Conservation (phyloP, 2,888 invertebrate species). For the Chromoteleia sp. region DNA sequence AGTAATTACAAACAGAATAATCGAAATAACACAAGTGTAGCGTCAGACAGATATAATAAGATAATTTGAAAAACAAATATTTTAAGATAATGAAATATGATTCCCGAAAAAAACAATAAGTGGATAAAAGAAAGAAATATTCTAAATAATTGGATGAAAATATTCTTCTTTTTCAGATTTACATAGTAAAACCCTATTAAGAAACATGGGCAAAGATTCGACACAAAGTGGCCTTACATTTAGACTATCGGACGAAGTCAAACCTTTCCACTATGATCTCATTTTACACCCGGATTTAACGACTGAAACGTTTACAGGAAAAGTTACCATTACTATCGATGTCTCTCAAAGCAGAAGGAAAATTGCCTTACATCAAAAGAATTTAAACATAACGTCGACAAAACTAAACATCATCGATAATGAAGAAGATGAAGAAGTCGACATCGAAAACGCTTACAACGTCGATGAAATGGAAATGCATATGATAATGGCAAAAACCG, state of each 20-base stretch:
- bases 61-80: too few relatives aligned
- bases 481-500: conserved; percentile 75
- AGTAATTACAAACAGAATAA: too few relatives aligned
- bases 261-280: conserved; percentile 88
- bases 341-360: conserved; percentile 77
- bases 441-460: conserved; percentile 74
- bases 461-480: conserved; percentile 78
- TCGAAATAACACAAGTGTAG: too few relatives aligned
- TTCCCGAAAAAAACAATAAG: too few relatives aligned
- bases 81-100: too few relatives aligned
- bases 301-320: conserved; percentile 87
- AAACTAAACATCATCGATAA: conserved; percentile 79
- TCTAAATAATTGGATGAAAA: too few relatives aligned
- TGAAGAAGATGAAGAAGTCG: conserved; percentile 71
- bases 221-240: conserved; percentile 80
- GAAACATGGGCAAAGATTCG: conserved; percentile 47
- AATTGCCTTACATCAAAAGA: conserved; percentile 86
- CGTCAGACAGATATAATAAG: too few relatives aligned
- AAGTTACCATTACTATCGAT: conserved; percentile 85
- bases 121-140: too few relatives aligned
- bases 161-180: conserved; percentile 39
- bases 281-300: conserved; percentile 88
- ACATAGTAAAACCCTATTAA: conserved; percentile 29
- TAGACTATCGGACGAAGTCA: conserved; percentile 87
- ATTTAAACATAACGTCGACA: conserved; percentile 85